These are phyloP conservation scores for Zelostemma sp. DNA, from an alignment of 1,140 invertebrate genomes.

Conservation along the genomic window DNA sequence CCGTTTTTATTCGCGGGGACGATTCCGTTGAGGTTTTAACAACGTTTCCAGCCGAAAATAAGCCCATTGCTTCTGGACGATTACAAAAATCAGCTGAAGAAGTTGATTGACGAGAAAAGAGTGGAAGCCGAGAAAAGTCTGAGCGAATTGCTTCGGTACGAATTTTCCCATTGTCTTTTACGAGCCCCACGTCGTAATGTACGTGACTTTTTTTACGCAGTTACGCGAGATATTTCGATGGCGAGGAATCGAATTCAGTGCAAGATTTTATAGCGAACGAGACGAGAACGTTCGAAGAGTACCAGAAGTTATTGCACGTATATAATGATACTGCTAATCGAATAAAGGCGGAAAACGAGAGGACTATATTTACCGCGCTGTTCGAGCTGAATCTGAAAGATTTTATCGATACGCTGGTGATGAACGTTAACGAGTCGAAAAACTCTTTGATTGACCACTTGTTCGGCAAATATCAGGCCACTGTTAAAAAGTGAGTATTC, in stretches of 20 bases:
- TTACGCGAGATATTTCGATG: constrained; percentile 64
- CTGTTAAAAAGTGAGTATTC: constrained; percentile 77
- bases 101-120: constrained; percentile 77
- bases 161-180: constrained; percentile 4
- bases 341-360: constrained; percentile 77
- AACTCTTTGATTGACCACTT: constrained; percentile 79
- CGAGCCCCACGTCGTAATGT: constrained; percentile 2
- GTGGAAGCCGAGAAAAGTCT: constrained; percentile 78
- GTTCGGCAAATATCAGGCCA: constrained; percentile 82
- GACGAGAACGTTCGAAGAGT: constrained; percentile 76
- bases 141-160: constrained; percentile 73
- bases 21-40: constrained; percentile 5
- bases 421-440: constrained; percentile 77
- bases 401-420: constrained; percentile 80
- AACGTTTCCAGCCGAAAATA: constrained; percentile 49
- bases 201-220: constrained; percentile 36
- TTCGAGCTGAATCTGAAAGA: constrained; percentile 88
- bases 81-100: constrained; percentile 73
- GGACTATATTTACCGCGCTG: constrained; percentile 83
- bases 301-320: constrained; percentile 74
- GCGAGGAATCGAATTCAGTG: constrained; percentile 73
- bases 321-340: constrained; percentile 76
- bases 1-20: no score
- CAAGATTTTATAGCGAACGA: constrained; percentile 78
- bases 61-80: constrained; percentile 68